These are phyloP conservation scores for Drosophila mayaguana DNA, from an alignment of 2,888 invertebrate species.

Conservation along the genomic window DNA sequence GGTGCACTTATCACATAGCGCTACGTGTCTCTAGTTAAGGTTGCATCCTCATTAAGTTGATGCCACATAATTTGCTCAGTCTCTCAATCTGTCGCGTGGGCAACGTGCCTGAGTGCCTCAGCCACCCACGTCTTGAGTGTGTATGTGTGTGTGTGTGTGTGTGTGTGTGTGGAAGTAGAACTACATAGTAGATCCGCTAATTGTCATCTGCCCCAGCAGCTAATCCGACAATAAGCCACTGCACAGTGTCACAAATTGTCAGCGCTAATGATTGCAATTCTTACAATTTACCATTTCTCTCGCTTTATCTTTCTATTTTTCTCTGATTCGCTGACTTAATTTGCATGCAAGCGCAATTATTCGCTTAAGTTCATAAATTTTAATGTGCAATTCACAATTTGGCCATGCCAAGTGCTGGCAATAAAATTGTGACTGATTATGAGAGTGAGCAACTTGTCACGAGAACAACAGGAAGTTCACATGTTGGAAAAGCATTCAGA, in stretches of 20 bases:
- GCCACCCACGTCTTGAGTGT: constrained; percentile 68
- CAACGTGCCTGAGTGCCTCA: constrained; percentile 74
- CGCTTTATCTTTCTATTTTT: background rate
- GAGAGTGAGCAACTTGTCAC: background rate
- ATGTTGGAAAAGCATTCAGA: too few species aligned
- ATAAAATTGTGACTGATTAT: constrained; percentile 23
- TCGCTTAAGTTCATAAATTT: constrained; percentile 30
- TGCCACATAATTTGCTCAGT: constrained; percentile 73
- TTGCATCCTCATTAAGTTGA: constrained; percentile 80
- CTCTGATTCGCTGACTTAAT: constrained; percentile 40
- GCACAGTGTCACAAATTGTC: constrained; percentile 63
- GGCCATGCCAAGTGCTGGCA: constrained; percentile 31
- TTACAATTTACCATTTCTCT: constrained; percentile 27
- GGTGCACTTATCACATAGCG: constrained; percentile 19
- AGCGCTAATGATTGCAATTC: constrained; percentile 48
- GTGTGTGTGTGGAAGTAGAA: constrained; percentile 52
- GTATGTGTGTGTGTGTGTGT: constrained; percentile 4
- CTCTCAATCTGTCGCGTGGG: constrained; percentile 33
- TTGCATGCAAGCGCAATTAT: constrained; percentile 45
- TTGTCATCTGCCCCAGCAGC: constrained; percentile 64
- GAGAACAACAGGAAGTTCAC: background rate
- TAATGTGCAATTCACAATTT: constrained; percentile 31
- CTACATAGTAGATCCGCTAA: constrained; percentile 67
- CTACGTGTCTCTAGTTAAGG: constrained; percentile 77
- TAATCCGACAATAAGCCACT: constrained; percentile 64